Percentiles rank a stretch among this genome's conserved stretches.
phyloP scores from a whole-genome alignment of 2,888 invertebrate species.

The Euplexia lucipara region DNA sequence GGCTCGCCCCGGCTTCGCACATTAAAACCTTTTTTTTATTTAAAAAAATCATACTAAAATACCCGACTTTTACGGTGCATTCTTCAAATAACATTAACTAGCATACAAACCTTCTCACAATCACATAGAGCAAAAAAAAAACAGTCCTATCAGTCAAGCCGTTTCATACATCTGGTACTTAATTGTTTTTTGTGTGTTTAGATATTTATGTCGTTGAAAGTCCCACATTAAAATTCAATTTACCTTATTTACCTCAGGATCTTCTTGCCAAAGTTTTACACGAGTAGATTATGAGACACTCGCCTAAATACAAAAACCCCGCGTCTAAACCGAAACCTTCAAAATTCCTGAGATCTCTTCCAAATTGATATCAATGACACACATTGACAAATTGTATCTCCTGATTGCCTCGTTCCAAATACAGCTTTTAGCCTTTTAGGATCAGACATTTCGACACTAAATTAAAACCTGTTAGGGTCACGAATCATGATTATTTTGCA shows the following conservation, averaged over 20 bases:
- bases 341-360: conserved; percentile 23
- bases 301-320: neutral
- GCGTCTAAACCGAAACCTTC: neutral
- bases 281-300: neutral
- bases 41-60: too few relatives aligned
- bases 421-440: conserved; percentile 13
- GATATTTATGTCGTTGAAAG: too few relatives aligned
- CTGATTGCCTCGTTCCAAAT: conserved; percentile 35
- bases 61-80: too few relatives aligned
- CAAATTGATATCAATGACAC: conserved; percentile 28
- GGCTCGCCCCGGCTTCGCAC: too few relatives aligned
- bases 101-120: too few relatives aligned
- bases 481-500: conserved; percentile 40
- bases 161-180: too few relatives aligned
- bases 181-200: too few relatives aligned
- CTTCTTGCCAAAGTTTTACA: neutral
- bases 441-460: conserved; percentile 31
- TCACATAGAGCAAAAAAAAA: too few relatives aligned
- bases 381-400: conserved; percentile 18
- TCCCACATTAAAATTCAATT: neutral
- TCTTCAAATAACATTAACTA: too few relatives aligned
- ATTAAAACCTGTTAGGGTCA: conserved; percentile 49
- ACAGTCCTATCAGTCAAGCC: too few relatives aligned
- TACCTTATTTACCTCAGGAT: neutral
- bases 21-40: too few relatives aligned